These are phyloP conservation scores for Oithona nana DNA, from an alignment of 2,888 invertebrate genomes.

Conservation along the genomic window DNA sequence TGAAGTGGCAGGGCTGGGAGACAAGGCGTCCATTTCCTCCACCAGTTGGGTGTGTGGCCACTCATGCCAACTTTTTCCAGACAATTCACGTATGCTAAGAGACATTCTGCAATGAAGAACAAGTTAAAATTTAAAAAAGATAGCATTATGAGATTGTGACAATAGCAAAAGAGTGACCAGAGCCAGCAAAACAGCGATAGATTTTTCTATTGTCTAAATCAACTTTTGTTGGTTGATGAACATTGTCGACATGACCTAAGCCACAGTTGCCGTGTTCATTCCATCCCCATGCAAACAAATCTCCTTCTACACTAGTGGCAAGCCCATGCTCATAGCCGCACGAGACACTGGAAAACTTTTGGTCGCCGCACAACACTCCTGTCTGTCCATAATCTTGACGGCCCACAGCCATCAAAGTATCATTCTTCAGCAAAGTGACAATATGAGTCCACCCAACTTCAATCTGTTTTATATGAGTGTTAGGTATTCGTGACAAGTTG, in stretches of 20 bases:
- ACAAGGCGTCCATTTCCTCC: neutral
- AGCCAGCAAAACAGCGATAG: constrained; percentile 31
- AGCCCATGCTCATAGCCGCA: constrained; percentile 63
- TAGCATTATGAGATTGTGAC: constrained; percentile 23
- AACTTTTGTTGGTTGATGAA: constrained; percentile 31
- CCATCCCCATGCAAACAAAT: constrained; percentile 65
- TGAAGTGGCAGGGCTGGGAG: neutral
- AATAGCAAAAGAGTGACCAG: constrained; percentile 35
- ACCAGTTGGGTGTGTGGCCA: neutral
- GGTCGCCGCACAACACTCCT: constrained; percentile 24
- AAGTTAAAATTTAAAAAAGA: neutral
- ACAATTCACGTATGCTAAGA: neutral
- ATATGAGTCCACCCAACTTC: constrained; percentile 62
- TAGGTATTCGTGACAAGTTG: constrained; percentile 26
- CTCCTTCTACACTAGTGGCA: constrained; percentile 37
- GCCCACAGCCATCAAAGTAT: constrained; percentile 52
- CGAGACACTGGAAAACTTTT: constrained; percentile 35
- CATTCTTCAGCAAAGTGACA: constrained; percentile 32
- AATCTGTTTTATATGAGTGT: constrained; percentile 25
- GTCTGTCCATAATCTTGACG: constrained; percentile 56
- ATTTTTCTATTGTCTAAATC: constrained; percentile 21
- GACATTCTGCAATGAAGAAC: neutral
- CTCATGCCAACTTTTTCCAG: neutral
- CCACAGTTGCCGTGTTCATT: constrained; percentile 77
- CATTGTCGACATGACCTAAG: constrained; percentile 35